A percentile compares a stretch with the other conserved stretches of the same genome.
These are phyloP conservation scores for Aphaenogaster ashmeadi DNA, from an alignment of 1,140 invertebrate genomes.

Conservation along the genomic window DNA sequence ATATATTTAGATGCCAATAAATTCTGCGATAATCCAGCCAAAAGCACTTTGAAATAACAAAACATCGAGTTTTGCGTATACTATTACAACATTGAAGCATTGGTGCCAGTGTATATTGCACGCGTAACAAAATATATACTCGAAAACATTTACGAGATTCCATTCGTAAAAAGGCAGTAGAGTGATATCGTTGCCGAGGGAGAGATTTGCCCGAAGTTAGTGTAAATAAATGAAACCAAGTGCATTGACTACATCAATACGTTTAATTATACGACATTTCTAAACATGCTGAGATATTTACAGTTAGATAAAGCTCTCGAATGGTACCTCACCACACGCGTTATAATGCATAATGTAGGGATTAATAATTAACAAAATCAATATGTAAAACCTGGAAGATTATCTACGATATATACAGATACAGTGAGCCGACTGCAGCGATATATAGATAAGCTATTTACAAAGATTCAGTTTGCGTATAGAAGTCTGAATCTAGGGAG, in stretches of 20 bases:
- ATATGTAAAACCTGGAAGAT: conserved; percentile 23
- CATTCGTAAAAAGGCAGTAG: conserved; percentile 13
- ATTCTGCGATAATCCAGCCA: conserved; percentile 24
- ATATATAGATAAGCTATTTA: conserved; percentile 71
- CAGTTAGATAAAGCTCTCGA: conserved; percentile 72
- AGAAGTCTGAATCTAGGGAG: conserved; percentile 58
- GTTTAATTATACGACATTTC: conserved; percentile 80
- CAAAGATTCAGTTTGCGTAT: conserved; percentile 77
- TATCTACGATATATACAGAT: conserved; percentile 59
- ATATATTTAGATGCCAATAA: background rate
- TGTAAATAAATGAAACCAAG: conserved; percentile 82
- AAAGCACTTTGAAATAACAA: conserved; percentile 41
- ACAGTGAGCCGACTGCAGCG: conserved; percentile 38
- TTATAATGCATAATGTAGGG: conserved; percentile 64
- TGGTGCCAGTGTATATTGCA: conserved; percentile 6
- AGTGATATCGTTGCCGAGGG: background rate
- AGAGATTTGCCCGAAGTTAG: conserved; percentile 61
- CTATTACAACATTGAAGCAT: conserved; percentile 14
- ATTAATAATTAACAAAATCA: conserved; percentile 56
- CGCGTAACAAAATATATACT: background rate
- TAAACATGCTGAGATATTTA: conserved; percentile 80
- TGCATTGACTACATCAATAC: conserved; percentile 77
- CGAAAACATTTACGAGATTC: conserved; percentile 16
- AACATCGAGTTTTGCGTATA: background rate
- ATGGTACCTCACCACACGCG: conserved; percentile 47